A percentile compares a stretch with the other conserved stretches of the same genome.
phyloP scores from a whole-genome alignment of 2,797 vertebrate species.

The Schizopygopsis malacanthus region DNA sequence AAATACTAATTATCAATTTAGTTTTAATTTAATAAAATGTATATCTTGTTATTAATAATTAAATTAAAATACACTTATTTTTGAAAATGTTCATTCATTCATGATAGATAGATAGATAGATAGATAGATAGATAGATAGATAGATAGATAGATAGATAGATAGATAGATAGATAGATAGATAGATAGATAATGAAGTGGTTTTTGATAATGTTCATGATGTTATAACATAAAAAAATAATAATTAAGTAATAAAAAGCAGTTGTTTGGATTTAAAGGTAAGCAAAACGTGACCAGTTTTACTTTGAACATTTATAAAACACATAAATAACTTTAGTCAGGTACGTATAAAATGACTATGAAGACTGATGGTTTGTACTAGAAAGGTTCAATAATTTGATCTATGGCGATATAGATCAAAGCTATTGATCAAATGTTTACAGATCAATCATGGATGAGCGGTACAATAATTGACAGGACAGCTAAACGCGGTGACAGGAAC shows the following conservation, averaged over 20 bases:
- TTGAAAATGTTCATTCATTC: neutral
- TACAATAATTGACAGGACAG: slow-evolving; percentile 46
- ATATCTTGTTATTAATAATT: neutral
- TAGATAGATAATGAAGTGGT: no score
- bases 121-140: no score
- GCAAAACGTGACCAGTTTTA: neutral
- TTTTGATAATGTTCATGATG: neutral
- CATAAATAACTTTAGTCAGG: neutral
- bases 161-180: no score
- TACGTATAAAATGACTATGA: slow-evolving; percentile 25
- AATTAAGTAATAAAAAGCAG: neutral
- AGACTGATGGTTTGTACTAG: neutral
- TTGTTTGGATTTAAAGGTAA: neutral
- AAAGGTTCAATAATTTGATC: slow-evolving; percentile 35
- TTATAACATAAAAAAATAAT: neutral
- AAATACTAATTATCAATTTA: neutral
- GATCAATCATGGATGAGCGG: slow-evolving; percentile 27
- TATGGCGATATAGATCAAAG: slow-evolving; percentile 44
- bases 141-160: no score
- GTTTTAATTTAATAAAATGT: no score
- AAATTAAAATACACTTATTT: neutral
- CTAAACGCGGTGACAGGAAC: slow-evolving; percentile 55
- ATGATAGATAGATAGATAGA: no score
- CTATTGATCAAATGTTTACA: slow-evolving; percentile 36
- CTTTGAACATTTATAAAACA: slow-evolving; percentile 20